These are phyloP conservation scores for Chrysolophus pictus DNA, from an alignment of 2,797 vertebrate species.

Conservation along the genomic window DNA sequence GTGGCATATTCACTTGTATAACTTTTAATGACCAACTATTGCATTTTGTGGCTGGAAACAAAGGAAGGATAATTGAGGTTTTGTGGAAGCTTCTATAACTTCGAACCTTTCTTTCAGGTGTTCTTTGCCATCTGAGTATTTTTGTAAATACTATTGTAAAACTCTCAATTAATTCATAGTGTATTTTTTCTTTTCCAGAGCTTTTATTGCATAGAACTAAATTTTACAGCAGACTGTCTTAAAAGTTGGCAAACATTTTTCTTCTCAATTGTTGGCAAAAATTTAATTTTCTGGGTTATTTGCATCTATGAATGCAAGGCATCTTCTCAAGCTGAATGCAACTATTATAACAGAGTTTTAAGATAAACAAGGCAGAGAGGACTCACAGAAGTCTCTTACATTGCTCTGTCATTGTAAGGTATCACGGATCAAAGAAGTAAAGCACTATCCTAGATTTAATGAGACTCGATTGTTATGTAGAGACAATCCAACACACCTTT, in stretches of 20 bases:
- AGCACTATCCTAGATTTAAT: not conserved
- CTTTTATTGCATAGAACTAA: not conserved
- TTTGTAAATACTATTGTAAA: not conserved
- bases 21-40: not conserved
- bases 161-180: not conserved
- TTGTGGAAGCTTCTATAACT: not conserved
- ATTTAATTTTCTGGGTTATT: not conserved
- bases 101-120: not conserved
- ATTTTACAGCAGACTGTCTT: not conserved
- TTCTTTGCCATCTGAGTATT: not conserved
- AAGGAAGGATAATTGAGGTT: not conserved
- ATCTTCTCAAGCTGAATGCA: not conserved
- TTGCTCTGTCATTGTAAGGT: not conserved
- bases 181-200: not conserved
- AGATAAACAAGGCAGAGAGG: not conserved
- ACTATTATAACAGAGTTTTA: not conserved
- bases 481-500: not conserved
- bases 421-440: not conserved
- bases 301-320: not conserved
- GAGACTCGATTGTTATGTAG: not conserved
- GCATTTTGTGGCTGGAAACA: not conserved
- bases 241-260: not conserved
- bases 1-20: not conserved
- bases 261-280: conserved; percentile 3
- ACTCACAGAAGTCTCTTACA: not conserved